These are phyloP conservation scores for Sisyra terminalis DNA, from an alignment of 2,888 invertebrate genomes.

Conservation along the genomic window DNA sequence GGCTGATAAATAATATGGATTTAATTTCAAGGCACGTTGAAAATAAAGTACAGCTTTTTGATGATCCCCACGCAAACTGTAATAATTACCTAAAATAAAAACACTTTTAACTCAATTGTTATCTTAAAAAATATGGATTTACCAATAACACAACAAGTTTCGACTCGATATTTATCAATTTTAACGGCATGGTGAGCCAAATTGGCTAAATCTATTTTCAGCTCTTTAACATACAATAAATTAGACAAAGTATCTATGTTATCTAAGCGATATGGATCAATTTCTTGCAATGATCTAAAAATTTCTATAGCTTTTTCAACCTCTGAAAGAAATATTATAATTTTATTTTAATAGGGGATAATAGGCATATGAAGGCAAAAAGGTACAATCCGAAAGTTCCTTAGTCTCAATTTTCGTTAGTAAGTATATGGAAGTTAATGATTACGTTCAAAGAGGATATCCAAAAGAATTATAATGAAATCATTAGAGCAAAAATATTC, in stretches of 20 bases:
- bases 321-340: slow-evolving; percentile 37
- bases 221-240: slow-evolving; percentile 83
- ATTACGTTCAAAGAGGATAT: slow-evolving; percentile 4
- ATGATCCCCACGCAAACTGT: slow-evolving; percentile 88
- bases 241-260: slow-evolving; percentile 96
- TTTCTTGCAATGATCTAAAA: slow-evolving; percentile 65
- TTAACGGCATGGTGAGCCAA: slow-evolving; percentile 86
- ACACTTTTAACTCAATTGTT: slow-evolving; percentile 5
- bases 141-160: slow-evolving; percentile 97
- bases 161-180: slow-evolving; percentile 91
- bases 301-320: slow-evolving; percentile 74
- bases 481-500: not conserved
- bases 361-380: not conserved
- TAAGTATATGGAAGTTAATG: slow-evolving; percentile 1
- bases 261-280: slow-evolving; percentile 87
- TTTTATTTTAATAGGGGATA: slow-evolving; percentile 4
- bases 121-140: not conserved
- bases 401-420: not conserved
- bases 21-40: slow-evolving; percentile 82
- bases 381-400: not conserved
- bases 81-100: slow-evolving; percentile 70
- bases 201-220: slow-evolving; percentile 79
- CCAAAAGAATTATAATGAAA: slow-evolving; percentile 3
- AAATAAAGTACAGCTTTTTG: slow-evolving; percentile 97
- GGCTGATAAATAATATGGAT: slow-evolving; percentile 86